phyloP scores from a whole-genome alignment of 1,140 invertebrate genomes.

The Lordiphosa stackelbergi region DNA sequence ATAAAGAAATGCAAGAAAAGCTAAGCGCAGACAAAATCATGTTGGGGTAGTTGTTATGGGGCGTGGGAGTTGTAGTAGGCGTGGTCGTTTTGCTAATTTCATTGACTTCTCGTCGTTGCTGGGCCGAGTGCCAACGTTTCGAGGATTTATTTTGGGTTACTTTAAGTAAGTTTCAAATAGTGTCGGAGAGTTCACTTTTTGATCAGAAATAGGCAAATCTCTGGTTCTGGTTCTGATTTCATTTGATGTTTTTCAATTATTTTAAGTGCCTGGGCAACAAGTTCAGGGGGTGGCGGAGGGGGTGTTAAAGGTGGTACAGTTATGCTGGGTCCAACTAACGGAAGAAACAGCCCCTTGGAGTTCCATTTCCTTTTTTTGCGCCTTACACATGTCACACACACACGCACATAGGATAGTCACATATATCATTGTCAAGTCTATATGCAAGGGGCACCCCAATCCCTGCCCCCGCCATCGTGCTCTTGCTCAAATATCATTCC shows the following conservation, averaged over 20 bases:
- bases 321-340: conserved; percentile 42
- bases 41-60: conserved; percentile 24
- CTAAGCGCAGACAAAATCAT: conserved; percentile 48
- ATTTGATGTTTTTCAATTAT: conserved; percentile 55
- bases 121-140: conserved; percentile 48
- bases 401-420: conserved; percentile 47
- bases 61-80: conserved; percentile 23
- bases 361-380: conserved; percentile 47
- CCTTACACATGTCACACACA: conserved; percentile 30
- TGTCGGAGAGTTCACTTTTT: too few relatives aligned
- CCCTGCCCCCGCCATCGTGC: background rate
- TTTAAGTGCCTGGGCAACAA: conserved; percentile 64
- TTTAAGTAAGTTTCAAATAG: background rate
- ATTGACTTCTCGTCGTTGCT: conserved; percentile 49
- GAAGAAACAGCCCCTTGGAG: conserved; percentile 42
- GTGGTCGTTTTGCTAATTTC: conserved; percentile 64
- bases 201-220: conserved; percentile 3
- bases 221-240: conserved; percentile 16
- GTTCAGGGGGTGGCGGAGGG: conserved; percentile 11
- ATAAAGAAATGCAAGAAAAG: conserved; percentile 25
- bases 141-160: conserved; percentile 1
- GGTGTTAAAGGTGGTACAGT: conserved; percentile 43
- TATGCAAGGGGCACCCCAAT: conserved; percentile 49
- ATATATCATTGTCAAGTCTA: conserved; percentile 75
- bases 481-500: conserved; percentile 59